These are phyloP conservation scores for Heliopora coerulea DNA, from an alignment of 92 coral and sea anemone species.

Conservation along the genomic window DNA sequence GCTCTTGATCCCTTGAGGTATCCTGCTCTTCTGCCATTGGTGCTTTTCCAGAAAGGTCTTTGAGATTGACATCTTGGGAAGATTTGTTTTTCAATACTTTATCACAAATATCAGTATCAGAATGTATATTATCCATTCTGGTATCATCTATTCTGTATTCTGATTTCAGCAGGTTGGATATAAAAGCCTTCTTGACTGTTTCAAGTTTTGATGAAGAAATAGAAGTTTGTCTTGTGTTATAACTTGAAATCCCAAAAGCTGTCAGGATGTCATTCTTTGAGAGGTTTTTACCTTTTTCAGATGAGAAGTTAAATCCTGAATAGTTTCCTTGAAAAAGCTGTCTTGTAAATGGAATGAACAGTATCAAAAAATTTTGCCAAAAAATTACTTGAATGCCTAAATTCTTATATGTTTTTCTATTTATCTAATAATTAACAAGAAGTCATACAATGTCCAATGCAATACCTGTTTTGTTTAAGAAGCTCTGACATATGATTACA, in stretches of 20 bases:
- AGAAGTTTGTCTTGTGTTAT: neutral
- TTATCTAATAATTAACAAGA: no score
- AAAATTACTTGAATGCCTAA: no score
- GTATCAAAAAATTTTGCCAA: no score
- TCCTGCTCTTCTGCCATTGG: neutral
- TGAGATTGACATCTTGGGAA: neutral
- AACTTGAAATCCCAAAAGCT: neutral
- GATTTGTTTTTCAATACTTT: neutral
- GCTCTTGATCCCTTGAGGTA: neutral
- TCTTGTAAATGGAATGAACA: no score
- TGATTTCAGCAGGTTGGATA: constrained; percentile 19
- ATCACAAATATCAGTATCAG: neutral
- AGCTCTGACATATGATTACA: constrained; percentile 15
- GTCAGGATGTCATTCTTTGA: neutral
- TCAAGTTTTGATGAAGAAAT: neutral
- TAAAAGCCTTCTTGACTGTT: neutral
- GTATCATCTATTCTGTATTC: constrained; percentile 1
- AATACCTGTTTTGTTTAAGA: constrained; percentile 16
- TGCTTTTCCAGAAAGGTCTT: neutral
- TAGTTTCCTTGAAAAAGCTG: no score
- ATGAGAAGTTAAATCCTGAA: no score
- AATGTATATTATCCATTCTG: neutral
- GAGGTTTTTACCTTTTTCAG: neutral
- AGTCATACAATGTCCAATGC: neutral
- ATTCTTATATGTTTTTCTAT: no score